Evolutionary conservation across 2,888 invertebrate species (phyloP), one percentile per base, ranked within the genome.

Genomic region (Ischnura elegans): DNA sequence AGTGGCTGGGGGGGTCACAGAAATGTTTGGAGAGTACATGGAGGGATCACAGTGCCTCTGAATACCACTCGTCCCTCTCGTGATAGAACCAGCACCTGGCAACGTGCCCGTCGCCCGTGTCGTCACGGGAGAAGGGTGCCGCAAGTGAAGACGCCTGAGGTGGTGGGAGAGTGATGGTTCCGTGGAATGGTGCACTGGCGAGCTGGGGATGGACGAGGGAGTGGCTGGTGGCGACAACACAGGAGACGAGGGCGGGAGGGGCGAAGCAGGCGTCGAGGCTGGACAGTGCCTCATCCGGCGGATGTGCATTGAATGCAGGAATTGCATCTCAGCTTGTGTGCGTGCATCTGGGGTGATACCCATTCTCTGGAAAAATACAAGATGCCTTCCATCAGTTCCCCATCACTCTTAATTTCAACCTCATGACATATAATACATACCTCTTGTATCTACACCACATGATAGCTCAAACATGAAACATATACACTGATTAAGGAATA

Each of bases 11-110:
- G 90, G 90, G 43, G 90, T 90, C 43, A 25, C 61, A 13, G 90
- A 90, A 10, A 90, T 42, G 43, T 43, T 90, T 61, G 90, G 25
- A 13, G 66, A 43, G n/a, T 90, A 66, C 43, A 90, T 55, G 43
- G 90, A 90, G 55, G 61, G 25, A 25, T 90, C 90, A 5, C 43
- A 61, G 43, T 90, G 66, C 43, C 90, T 90, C 61, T 90, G 90
- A 66, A 90, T 90, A 13, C 90, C 93, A 76, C 87, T 87, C 42
- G 98, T 98, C 13, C 98, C 97, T 94, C 97, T 97, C 0, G 97
- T 97, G 93, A 98, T 98, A 5, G 98, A 98, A 29, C 98, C 97
- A 86, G 96, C 96, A 47, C 87, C 76, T 21, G 93, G 87, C 29
- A 76, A 43, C 8, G 76, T 47, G 45, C 93, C 85, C 2, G 61